Percentiles rank a stretch among this genome's conserved stretches.
phyloP scores from a whole-genome alignment of 92 coral and sea anemone species.

The Muricea muricata region DNA sequence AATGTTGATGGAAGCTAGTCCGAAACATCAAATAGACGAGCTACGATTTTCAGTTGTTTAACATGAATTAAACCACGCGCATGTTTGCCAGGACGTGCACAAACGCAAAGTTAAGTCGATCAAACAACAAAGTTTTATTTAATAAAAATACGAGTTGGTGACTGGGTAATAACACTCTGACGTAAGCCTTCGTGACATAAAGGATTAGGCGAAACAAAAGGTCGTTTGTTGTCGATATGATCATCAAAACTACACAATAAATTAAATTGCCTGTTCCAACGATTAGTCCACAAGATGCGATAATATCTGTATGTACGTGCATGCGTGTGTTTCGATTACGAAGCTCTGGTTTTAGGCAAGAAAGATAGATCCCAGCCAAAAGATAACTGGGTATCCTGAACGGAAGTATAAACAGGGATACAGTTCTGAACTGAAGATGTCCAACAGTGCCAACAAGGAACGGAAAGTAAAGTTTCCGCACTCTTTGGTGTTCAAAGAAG shows the following conservation, averaged over 20 bases:
- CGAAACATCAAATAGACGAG: too few relatives aligned
- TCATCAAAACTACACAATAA: neutral
- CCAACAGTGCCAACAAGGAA: conserved; percentile 61
- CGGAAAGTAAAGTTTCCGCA: conserved; percentile 94
- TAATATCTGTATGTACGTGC: neutral
- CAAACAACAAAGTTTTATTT: neutral
- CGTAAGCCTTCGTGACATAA: conserved; percentile 7
- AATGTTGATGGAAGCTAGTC: too few relatives aligned
- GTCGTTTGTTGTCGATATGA: neutral
- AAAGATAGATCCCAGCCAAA: too few relatives aligned
- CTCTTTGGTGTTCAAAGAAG: conserved; percentile 88
- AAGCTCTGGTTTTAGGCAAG: neutral
- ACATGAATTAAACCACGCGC: neutral
- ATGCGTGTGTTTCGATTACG: neutral
- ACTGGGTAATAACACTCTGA: neutral
- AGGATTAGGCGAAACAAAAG: neutral
- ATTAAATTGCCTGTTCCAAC: conserved; percentile 2
- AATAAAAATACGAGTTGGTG: conserved; percentile 3
- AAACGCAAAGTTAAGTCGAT: neutral
- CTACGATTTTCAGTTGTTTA: neutral
- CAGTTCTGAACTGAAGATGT: neutral
- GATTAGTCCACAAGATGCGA: neutral
- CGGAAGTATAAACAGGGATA: too few relatives aligned
- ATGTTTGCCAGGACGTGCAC: neutral
- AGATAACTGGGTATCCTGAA: too few relatives aligned